Evolutionary conservation across 2,113 vertebrate species (phyloP).

Genomic region (Albula glossodonta): DNA sequence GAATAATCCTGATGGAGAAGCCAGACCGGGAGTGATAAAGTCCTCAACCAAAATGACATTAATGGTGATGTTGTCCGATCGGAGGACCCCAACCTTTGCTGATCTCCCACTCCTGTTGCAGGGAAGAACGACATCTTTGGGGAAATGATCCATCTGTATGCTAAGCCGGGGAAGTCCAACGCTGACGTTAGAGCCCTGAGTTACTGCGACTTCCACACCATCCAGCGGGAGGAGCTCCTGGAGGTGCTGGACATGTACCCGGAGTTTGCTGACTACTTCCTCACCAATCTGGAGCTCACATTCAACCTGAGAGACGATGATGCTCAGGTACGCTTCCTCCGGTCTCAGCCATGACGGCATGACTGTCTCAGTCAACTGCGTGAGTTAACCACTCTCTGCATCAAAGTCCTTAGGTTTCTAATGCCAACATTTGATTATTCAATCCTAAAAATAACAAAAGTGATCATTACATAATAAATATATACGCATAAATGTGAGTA

Average conservation of each 20-base stretch:
- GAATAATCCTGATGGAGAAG: neutral
- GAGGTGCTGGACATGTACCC: conserved; percentile 99
- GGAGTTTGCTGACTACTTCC: conserved; percentile 94
- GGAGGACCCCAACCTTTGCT: neutral
- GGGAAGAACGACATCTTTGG: conserved; percentile 99
- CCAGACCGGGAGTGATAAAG: neutral
- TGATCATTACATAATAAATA: neutral
- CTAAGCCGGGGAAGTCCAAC: conserved; percentile 94
- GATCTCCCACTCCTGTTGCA: conserved; percentile 46
- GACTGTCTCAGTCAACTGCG: neutral
- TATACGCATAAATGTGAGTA: too few relatives aligned
- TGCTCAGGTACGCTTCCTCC: conserved; percentile 72
- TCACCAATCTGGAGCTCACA: conserved; percentile 93
- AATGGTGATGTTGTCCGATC: neutral
- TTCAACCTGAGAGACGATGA: conserved; percentile 94
- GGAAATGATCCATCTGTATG: conserved; percentile 93
- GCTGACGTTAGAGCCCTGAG: conserved; percentile 94
- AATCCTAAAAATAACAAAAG: neutral
- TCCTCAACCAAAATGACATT: neutral
- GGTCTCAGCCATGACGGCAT: neutral
- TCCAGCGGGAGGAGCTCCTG: conserved; percentile 91
- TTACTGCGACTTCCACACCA: conserved; percentile 97
- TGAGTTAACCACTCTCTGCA: too few relatives aligned
- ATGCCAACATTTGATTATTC: too few relatives aligned
- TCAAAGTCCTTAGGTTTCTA: neutral